Percentiles rank a stretch among this genome's conserved stretches.
phyloP scores from a whole-genome alignment of 1,140 invertebrate genomes.

The Cyrtorhinus lividipennis region DNA sequence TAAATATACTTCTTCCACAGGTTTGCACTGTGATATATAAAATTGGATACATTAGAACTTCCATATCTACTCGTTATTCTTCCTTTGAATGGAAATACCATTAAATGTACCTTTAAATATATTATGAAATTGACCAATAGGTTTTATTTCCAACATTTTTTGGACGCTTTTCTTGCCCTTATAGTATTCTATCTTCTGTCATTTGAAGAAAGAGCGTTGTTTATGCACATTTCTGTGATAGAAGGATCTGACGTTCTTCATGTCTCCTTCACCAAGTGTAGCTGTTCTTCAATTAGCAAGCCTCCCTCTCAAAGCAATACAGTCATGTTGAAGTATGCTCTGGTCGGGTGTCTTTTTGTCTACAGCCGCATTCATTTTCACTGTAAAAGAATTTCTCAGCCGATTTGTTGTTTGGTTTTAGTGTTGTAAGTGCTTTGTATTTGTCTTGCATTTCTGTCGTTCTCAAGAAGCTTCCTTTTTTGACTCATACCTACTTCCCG shows the following conservation, averaged over 20 bases:
- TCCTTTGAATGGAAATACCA: background rate
- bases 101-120: background rate
- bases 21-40: conserved; percentile 2
- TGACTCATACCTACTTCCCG: too few species aligned
- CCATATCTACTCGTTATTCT: conserved; percentile 1
- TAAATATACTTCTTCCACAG: background rate
- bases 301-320: background rate
- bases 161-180: background rate
- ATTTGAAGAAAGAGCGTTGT: background rate
- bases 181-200: too few species aligned
- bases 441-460: too few species aligned
- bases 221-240: background rate
- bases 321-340: background rate
- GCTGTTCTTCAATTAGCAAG: background rate
- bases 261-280: background rate
- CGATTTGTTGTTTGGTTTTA: conserved; percentile 4
- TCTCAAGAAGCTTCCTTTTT: too few species aligned
- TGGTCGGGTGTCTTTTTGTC: too few species aligned
- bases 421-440: background rate
- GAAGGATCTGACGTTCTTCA: background rate
- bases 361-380: too few species aligned
- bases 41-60: background rate
- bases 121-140: too few species aligned
- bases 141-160: background rate
- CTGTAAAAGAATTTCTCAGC: background rate